A percentile compares a stretch with the other conserved stretches of the same genome.
Conservation (phyloP, 2,113 vertebrate species). For the Pagrus major region DNA sequence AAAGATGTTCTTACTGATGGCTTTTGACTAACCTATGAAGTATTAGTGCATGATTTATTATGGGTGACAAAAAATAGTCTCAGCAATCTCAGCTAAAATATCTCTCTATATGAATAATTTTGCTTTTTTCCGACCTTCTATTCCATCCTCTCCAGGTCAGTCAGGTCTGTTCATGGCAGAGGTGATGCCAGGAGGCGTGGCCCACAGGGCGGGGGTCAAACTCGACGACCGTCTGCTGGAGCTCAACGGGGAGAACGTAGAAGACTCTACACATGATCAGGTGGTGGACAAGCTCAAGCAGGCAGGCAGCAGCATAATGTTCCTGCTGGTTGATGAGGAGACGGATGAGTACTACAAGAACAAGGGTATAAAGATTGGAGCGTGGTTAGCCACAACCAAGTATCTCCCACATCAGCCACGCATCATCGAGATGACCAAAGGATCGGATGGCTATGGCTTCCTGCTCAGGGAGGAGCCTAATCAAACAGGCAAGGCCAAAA, state of each 20-base stretch:
- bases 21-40: not conserved
- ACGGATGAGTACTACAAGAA: constrained; percentile 83
- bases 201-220: constrained; percentile 89
- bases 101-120: not conserved
- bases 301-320: constrained; percentile 83
- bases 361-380: constrained; percentile 76
- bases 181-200: constrained; percentile 83
- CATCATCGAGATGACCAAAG: constrained; percentile 84
- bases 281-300: constrained; percentile 88
- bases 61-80: not conserved
- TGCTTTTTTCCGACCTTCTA: not conserved
- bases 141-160: constrained; percentile 77
- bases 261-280: constrained; percentile 85
- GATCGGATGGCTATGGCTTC: constrained; percentile 89
- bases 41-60: not conserved
- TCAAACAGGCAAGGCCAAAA: constrained; percentile 59
- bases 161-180: constrained; percentile 88
- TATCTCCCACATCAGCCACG: constrained; percentile 88
- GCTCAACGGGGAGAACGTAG: constrained; percentile 91
- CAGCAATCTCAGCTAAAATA: not conserved
- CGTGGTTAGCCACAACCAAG: constrained; percentile 82
- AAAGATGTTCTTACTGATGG: not conserved
- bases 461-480: constrained; percentile 82
- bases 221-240: constrained; percentile 89
- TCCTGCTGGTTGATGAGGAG: constrained; percentile 90